phyloP scores from a whole-genome alignment of 2,113 vertebrate genomes.

The Alces alces region DNA sequence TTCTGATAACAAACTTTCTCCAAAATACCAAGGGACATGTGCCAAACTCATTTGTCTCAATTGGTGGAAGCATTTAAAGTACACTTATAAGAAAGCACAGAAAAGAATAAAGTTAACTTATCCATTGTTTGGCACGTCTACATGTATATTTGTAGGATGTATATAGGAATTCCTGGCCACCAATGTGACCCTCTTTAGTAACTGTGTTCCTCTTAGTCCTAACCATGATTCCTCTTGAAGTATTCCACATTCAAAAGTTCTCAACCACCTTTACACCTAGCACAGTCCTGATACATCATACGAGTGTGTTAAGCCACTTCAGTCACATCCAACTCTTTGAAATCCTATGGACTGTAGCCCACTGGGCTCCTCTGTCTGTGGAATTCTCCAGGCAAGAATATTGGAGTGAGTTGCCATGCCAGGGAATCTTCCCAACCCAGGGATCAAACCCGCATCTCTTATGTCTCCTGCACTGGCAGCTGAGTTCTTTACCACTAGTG shows the following conservation, averaged over 20 bases:
- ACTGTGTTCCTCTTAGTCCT: neutral
- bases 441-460: neutral
- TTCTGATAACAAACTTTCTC: neutral
- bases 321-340: neutral
- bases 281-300: neutral
- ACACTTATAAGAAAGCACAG: neutral
- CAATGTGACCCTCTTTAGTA: neutral
- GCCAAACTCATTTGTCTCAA: neutral
- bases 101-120: neutral
- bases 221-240: neutral
- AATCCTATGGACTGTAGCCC: rapidly evolving
- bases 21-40: neutral
- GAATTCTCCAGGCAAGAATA: neutral
- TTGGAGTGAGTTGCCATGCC: neutral
- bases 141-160: neutral
- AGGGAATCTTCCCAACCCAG: neutral
- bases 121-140: neutral
- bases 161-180: neutral
- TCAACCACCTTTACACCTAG: neutral
- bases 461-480: neutral
- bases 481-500: neutral
- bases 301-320: neutral
- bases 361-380: neutral
- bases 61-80: neutral
- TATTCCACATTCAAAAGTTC: neutral